phyloP scores from a whole-genome alignment of 2,888 invertebrate genomes.

The Lampropteryx suffumata region DNA sequence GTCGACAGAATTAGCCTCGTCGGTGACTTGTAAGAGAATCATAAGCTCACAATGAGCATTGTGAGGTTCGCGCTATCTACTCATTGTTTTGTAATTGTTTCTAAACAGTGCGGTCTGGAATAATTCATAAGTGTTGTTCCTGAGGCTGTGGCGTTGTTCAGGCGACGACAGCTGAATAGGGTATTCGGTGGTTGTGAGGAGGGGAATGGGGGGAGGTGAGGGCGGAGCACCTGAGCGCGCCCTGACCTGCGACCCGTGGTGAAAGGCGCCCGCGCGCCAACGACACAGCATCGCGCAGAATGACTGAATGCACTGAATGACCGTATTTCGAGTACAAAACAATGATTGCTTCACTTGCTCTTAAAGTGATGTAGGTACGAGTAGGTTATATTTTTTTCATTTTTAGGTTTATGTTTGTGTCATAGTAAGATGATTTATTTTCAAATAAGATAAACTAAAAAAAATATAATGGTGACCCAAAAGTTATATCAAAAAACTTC shows the following conservation, averaged over 20 bases:
- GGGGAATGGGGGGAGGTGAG: slow-evolving; percentile 46
- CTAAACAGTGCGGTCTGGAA: slow-evolving; percentile 69
- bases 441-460: not conserved
- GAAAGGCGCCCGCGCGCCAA: slow-evolving; percentile 75
- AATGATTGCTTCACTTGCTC: slow-evolving; percentile 32
- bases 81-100: slow-evolving; percentile 79
- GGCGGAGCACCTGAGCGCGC: slow-evolving; percentile 82
- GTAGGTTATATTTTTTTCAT: no score
- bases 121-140: slow-evolving; percentile 77
- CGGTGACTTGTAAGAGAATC: slow-evolving; percentile 43
- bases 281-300: slow-evolving; percentile 67
- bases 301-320: slow-evolving; percentile 55
- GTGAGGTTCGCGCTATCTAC: slow-evolving; percentile 71
- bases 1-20: slow-evolving; percentile 30
- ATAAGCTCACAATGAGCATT: slow-evolving; percentile 67
- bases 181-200: slow-evolving; percentile 62
- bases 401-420: not conserved
- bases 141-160: slow-evolving; percentile 67
- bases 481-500: no score
- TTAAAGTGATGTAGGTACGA: slow-evolving; percentile 4
- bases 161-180: slow-evolving; percentile 79
- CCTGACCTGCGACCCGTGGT: slow-evolving; percentile 82
- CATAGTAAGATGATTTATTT: not conserved
- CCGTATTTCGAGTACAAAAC: slow-evolving; percentile 53
- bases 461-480: no score